Evolutionary conservation across 2,113 vertebrate species (phyloP).

Genomic region (Toxostoma redivivum): DNA sequence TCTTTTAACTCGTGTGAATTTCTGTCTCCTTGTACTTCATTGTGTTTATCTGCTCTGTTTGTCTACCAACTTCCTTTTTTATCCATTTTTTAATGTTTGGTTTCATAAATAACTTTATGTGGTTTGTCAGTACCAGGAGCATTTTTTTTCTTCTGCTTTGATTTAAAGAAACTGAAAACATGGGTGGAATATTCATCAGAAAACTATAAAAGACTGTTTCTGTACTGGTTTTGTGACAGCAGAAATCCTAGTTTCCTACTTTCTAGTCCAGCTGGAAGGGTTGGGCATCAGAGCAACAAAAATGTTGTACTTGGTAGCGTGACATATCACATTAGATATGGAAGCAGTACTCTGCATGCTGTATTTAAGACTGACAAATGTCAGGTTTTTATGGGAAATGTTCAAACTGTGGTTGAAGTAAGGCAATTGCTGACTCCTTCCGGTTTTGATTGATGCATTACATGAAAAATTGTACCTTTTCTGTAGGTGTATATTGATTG

Average conservation of each 20-base stretch:
- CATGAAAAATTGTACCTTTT: background rate
- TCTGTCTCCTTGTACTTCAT: background rate
- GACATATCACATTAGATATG: background rate
- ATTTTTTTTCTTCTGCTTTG: background rate
- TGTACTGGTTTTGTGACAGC: background rate
- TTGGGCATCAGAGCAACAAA: background rate
- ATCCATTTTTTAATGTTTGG: conserved; percentile 32
- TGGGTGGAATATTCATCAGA: background rate
- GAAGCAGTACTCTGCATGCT: background rate
- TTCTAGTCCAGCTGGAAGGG: background rate
- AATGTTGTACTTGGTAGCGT: background rate
- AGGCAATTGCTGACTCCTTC: background rate
- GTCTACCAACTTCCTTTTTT: background rate
- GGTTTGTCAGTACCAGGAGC: background rate
- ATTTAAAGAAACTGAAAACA: background rate
- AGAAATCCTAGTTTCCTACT: background rate
- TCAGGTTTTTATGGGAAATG: background rate
- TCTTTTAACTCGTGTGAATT: background rate
- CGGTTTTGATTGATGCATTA: background rate
- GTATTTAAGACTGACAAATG: background rate
- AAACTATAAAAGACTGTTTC: background rate
- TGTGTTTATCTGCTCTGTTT: background rate
- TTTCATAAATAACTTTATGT: conserved; percentile 27
- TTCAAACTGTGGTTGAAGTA: background rate
- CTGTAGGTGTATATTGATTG: background rate